Evolutionary conservation across 2,888 invertebrate species (phyloP).

Genomic region (Chrysomela aeneicollis): DNA sequence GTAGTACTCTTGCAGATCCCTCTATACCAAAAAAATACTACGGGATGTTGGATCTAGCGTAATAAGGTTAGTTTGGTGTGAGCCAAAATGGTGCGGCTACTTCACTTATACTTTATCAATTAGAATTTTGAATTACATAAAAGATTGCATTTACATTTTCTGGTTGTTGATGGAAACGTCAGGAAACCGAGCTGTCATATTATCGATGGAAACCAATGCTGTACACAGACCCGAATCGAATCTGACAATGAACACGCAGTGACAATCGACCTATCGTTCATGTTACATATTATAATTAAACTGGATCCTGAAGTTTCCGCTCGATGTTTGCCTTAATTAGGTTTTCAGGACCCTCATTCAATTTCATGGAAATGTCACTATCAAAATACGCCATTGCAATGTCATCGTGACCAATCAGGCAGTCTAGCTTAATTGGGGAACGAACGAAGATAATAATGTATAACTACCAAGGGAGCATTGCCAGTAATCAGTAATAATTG

Average conservation of each 20-base stretch:
- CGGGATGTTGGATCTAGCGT: too few species aligned
- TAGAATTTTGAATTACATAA: too few species aligned
- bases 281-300: background rate
- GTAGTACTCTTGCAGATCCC: too few species aligned
- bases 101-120: too few species aligned
- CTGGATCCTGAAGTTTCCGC: background rate
- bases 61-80: too few species aligned
- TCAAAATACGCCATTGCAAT: background rate
- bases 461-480: background rate
- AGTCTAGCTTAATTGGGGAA: background rate
- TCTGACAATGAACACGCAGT: background rate
- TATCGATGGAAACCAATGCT: background rate
- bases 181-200: background rate
- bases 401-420: conserved; percentile 1
- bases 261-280: background rate
- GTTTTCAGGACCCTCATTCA: background rate
- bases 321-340: background rate
- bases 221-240: background rate
- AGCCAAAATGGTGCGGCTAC: too few species aligned
- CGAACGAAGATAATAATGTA: background rate
- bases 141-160: too few species aligned
- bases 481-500: background rate
- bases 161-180: background rate
- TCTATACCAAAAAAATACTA: too few species aligned
- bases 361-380: background rate